Conservation (phyloP, 2,113 vertebrate genomes). For the Pachyramphus minor region DNA sequence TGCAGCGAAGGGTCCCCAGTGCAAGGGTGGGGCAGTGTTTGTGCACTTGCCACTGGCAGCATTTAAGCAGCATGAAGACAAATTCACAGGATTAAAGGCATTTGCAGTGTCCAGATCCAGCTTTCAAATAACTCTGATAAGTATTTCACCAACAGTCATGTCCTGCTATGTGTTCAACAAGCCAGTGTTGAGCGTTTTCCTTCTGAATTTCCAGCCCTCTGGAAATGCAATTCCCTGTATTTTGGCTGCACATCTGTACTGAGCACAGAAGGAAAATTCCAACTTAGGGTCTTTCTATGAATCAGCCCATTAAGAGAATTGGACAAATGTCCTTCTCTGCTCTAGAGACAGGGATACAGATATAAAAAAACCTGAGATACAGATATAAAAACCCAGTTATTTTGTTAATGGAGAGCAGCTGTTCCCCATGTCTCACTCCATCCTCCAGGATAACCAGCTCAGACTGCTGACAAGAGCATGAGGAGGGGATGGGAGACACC, state of each 20-base stretch:
- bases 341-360: background rate
- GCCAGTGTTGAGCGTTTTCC: background rate
- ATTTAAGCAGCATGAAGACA: background rate
- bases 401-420: too few species aligned
- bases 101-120: background rate
- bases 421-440: background rate
- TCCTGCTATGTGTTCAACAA: background rate
- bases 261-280: background rate
- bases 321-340: background rate
- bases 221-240: background rate
- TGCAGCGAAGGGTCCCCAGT: background rate
- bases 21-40: background rate
- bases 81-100: background rate
- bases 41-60: background rate
- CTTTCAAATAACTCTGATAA: background rate
- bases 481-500: slow-evolving; percentile 52
- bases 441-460: background rate
- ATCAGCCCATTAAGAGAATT: background rate
- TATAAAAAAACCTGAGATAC: background rate
- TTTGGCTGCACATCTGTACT: background rate
- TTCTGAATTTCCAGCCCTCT: background rate
- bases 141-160: background rate
- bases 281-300: background rate
- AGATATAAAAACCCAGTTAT: too few species aligned
- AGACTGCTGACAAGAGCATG: slow-evolving; percentile 7